phyloP scores from a whole-genome alignment of 2,113 vertebrate genomes.

The Pterocles burchelli region DNA sequence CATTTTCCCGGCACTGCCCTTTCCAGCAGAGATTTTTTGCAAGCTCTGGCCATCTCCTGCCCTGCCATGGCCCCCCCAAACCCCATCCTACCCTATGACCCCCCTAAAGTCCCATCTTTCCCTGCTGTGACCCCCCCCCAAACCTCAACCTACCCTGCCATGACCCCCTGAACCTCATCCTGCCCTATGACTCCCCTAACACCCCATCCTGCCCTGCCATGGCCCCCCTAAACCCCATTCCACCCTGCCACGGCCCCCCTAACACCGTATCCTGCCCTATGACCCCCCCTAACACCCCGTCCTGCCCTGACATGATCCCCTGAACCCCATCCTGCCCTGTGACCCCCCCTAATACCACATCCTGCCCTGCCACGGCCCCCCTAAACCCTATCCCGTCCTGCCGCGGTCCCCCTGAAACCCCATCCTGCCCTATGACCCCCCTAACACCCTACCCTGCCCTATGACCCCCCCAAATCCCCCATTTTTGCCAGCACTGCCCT shows the following conservation, averaged over 20 bases:
- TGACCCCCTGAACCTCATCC: too few relatives aligned
- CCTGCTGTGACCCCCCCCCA: not conserved
- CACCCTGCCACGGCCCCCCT: not conserved
- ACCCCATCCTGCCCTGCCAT: too few relatives aligned
- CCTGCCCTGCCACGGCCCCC: not conserved
- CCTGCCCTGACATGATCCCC: too few relatives aligned
- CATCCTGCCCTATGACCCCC: too few relatives aligned
- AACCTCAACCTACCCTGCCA: too few relatives aligned
- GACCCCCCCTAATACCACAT: not conserved
- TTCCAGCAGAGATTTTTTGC: constrained; percentile 11
- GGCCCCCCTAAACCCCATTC: not conserved
- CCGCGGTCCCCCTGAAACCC: too few relatives aligned
- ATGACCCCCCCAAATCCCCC: not conserved
- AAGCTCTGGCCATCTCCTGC: not conserved
- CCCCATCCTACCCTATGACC: too few relatives aligned
- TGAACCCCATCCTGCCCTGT: too few relatives aligned
- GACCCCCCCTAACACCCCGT: too few relatives aligned
- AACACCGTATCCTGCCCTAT: not conserved
- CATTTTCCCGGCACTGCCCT: constrained; percentile 2
- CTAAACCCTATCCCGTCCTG: too few relatives aligned
- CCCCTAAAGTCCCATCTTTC: not conserved
- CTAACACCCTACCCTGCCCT: too few relatives aligned
- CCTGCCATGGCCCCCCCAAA: not conserved
- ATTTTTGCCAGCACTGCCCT: not conserved
- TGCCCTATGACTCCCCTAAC: too few relatives aligned